Base-by-base conservation (phyloP, 64 coral and sea anemone species). In the Actinia tenebrosa region DNA sequence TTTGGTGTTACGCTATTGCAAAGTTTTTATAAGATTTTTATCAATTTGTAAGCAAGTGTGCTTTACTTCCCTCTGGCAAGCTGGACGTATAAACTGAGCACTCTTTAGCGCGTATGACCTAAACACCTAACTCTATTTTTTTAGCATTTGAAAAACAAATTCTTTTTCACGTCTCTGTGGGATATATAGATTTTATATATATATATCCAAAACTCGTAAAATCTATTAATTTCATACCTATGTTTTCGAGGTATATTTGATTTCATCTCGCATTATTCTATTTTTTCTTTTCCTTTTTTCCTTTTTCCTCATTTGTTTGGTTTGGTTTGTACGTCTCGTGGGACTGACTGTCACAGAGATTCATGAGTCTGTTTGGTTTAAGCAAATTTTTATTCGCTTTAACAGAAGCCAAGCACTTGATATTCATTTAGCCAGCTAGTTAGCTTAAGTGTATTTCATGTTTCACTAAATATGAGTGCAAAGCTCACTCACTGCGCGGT, bases 1-100 rank as follows among this genome's bases (percentile, higher is more conserved):
- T n/a, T n/a, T 23, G 63, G 27, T 42, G 69, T 75, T 75, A 16
- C 69, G 42, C 26, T 30, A 26, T 75, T 3, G 25, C 27, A 11
- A 75, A 75, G 69, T 75, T 75, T 75, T 75, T 75, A 75, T 75
- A 75, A 30, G 69, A 75, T 75, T 27, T 13, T 75, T 75, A 75
- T 75, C 69, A 75, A 15, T 75, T 37, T 10, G 26, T 42, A 66
- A 66, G 56, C 63, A 23, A 66, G n/a, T 66, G 19, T 66, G 7
- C 20, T 5, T 61, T 66, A 37, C 30, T 23, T 23, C 63, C 63
- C n/a, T 66, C 19, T 20, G 63, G 19, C 63, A 66, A 10, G 3
- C 6, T 23, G 60, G 3, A 66, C 1, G 63, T 8, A 66, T 23
- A n/a, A 7, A 19, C 16, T 66, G n/a, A 10, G 15, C 63, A 23